A percentile compares a stretch with the other conserved stretches of the same genome.
These are phyloP conservation scores for Tenebrosternarchus preto DNA, from an alignment of 2,113 vertebrate genomes.

Conservation along the genomic window DNA sequence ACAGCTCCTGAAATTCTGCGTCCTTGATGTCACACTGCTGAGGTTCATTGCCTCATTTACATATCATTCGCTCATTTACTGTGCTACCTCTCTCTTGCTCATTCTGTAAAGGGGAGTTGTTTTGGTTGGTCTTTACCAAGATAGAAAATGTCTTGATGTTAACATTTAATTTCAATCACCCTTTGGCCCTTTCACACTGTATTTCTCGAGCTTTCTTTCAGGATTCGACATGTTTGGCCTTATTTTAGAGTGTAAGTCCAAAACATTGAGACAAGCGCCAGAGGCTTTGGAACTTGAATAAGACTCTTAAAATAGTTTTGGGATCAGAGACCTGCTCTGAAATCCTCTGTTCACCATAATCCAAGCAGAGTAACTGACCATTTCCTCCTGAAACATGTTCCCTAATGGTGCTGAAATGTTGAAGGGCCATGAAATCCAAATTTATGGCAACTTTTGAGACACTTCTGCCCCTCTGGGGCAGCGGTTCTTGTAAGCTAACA, in stretches of 20 bases:
- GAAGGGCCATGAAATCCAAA: background rate
- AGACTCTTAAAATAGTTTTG: conserved; percentile 64
- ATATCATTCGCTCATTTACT: background rate
- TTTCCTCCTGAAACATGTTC: conserved; percentile 9
- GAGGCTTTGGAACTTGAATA: conserved; percentile 53
- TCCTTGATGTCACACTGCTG: too few species aligned
- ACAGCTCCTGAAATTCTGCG: too few species aligned
- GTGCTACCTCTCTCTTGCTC: too few species aligned
- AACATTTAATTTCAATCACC: conserved; percentile 14
- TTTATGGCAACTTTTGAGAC: background rate
- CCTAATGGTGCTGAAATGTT: conserved; percentile 14
- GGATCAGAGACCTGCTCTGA: conserved; percentile 62
- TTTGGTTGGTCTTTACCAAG: background rate
- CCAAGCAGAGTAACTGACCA: conserved; percentile 45
- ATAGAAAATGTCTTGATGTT: background rate
- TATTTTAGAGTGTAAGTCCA: conserved; percentile 45
- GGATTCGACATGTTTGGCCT: conserved; percentile 56
- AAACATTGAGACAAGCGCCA: conserved; percentile 44
- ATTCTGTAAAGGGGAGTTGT: background rate
- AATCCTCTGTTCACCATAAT: conserved; percentile 54
- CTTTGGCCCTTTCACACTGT: background rate
- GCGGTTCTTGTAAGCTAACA: conserved; percentile 38
- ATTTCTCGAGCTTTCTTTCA: conserved; percentile 36
- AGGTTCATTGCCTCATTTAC: too few species aligned
- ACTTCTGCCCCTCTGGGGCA: background rate